Conservation (phyloP, 2,888 invertebrate species). For the Epinotia ramella region DNA sequence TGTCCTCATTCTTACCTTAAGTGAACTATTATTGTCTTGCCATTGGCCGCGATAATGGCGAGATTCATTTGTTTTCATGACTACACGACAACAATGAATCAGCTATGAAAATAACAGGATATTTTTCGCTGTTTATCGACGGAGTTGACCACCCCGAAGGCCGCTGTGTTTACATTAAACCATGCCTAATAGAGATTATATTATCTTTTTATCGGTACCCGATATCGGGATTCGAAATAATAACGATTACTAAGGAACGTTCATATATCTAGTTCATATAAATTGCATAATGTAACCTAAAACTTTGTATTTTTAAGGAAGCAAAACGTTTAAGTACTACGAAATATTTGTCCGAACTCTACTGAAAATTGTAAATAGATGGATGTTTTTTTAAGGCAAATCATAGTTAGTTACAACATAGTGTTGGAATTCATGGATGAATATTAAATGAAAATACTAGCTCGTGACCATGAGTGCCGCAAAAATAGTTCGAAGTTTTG, state of each 20-base stretch:
- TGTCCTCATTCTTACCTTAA: constrained; percentile 27
- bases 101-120: constrained; percentile 20
- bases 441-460: too few species aligned
- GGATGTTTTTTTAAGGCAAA: too few species aligned
- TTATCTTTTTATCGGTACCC: constrained; percentile 49
- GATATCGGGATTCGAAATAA: constrained; percentile 40
- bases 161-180: constrained; percentile 46
- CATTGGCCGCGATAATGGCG: constrained; percentile 20
- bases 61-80: constrained; percentile 33
- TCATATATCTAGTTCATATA: neutral
- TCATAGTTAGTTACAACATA: too few species aligned
- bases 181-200: constrained; percentile 44
- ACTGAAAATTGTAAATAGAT: too few species aligned
- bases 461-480: too few species aligned
- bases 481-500: too few species aligned
- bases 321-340: too few species aligned
- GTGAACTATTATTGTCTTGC: constrained; percentile 16
- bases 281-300: neutral
- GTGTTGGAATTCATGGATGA: too few species aligned
- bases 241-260: neutral
- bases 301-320: too few species aligned
- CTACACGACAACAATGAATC: neutral
- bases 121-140: constrained; percentile 42
- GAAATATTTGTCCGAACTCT: too few species aligned
- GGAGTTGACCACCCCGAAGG: constrained; percentile 48